Evolutionary conservation across 2,888 invertebrate species (phyloP).

Genomic region (Xylocampa areola): DNA sequence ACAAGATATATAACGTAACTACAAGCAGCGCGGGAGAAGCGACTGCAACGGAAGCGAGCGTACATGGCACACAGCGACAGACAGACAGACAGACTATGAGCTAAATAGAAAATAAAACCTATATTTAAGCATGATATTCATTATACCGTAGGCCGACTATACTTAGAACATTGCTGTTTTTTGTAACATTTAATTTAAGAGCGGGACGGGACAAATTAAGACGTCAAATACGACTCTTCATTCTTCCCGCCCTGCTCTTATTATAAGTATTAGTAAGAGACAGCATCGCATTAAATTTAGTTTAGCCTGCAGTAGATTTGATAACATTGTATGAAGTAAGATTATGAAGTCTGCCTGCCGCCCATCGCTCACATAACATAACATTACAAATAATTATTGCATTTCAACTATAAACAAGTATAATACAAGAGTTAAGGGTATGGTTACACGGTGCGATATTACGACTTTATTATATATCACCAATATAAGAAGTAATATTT

Average conservation of each 20-base stretch:
- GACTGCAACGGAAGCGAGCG: slow-evolving; percentile 37
- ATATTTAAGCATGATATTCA: no score
- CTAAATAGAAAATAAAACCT: neutral
- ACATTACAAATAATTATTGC: slow-evolving; percentile 53
- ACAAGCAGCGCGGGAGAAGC: slow-evolving; percentile 19
- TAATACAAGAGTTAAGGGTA: slow-evolving; percentile 34
- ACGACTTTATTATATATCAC: neutral
- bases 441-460: neutral
- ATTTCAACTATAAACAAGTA: slow-evolving; percentile 53
- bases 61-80: slow-evolving; percentile 54
- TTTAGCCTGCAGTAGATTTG: no score
- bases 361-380: slow-evolving; percentile 34
- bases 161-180: no score
- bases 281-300: no score
- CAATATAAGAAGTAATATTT: neutral
- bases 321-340: neutral
- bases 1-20: slow-evolving; percentile 21
- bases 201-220: no score
- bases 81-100: slow-evolving; percentile 14
- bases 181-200: no score
- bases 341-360: slow-evolving; percentile 1
- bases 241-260: no score
- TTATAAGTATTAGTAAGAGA: no score
- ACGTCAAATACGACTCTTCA: no score
- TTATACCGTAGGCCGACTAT: no score